These are phyloP conservation scores for Globia sparganii DNA, from an alignment of 2,888 invertebrate genomes.

Conservation along the genomic window DNA sequence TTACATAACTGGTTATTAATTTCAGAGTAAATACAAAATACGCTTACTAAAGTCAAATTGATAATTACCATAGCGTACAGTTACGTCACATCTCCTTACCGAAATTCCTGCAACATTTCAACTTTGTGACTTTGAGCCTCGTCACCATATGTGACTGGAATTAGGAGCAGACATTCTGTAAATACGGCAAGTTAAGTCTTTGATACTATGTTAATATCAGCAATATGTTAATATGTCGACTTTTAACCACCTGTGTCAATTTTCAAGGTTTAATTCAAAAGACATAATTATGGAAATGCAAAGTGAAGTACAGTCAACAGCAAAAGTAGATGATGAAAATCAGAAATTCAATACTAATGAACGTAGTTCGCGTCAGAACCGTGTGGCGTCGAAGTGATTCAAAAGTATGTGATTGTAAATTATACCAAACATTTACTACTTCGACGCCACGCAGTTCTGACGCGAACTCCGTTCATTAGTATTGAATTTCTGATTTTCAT, in stretches of 20 bases:
- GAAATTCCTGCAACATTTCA: constrained; percentile 28
- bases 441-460: too few species aligned
- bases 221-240: constrained; percentile 38
- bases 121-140: constrained; percentile 22
- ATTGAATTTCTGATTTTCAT: too few species aligned
- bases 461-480: too few species aligned
- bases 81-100: not conserved
- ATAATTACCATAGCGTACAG: not conserved
- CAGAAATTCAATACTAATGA: too few species aligned
- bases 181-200: constrained; percentile 18
- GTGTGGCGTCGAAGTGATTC: too few species aligned
- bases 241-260: not conserved
- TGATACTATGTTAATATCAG: constrained; percentile 21
- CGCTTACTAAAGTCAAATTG: constrained; percentile 2
- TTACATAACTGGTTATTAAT: not conserved
- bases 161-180: constrained; percentile 32
- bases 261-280: constrained; percentile 19
- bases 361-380: too few species aligned
- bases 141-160: constrained; percentile 18
- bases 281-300: not conserved
- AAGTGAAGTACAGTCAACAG: not conserved
- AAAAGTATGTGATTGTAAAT: too few species aligned
- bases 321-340: too few species aligned
- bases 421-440: too few species aligned
- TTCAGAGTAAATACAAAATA: not conserved